These are phyloP conservation scores for Gymnarchus niloticus DNA, from an alignment of 2,113 vertebrate species.

Conservation along the genomic window DNA sequence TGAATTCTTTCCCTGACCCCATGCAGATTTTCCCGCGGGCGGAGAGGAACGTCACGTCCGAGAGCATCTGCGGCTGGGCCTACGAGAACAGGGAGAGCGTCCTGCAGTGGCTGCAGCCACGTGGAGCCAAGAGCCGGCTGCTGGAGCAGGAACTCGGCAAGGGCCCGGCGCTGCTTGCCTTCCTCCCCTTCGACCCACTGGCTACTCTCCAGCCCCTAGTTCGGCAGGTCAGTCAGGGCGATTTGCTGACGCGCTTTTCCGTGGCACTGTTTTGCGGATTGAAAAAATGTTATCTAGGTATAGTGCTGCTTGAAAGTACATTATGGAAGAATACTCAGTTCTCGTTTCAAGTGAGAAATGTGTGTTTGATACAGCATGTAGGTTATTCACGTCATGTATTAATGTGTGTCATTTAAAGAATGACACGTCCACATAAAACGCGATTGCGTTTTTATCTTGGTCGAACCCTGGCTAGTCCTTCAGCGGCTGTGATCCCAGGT, in stretches of 20 bases:
- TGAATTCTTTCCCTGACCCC: slow-evolving; percentile 17
- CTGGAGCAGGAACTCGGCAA: slow-evolving; percentile 84
- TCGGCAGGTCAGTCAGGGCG: slow-evolving; percentile 69
- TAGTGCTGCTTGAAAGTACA: background rate
- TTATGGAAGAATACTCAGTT: background rate
- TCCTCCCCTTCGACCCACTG: slow-evolving; percentile 81
- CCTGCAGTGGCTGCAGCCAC: slow-evolving; percentile 81
- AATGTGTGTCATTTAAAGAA: too few relatives aligned
- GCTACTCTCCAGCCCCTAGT: slow-evolving; percentile 64
- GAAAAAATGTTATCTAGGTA: background rate
- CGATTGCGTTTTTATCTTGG: too few relatives aligned
- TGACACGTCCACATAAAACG: too few relatives aligned
- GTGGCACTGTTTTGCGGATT: background rate
- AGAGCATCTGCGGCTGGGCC: slow-evolving; percentile 83
- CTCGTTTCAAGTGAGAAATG: background rate
- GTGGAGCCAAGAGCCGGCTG: slow-evolving; percentile 82
- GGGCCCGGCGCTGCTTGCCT: slow-evolving; percentile 86
- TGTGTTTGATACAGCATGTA: too few relatives aligned
- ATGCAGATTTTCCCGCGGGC: slow-evolving; percentile 76
- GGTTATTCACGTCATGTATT: too few relatives aligned
- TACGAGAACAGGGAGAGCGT: slow-evolving; percentile 76
- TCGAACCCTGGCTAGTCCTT: too few relatives aligned
- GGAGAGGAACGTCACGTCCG: slow-evolving; percentile 77
- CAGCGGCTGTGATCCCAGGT: too few relatives aligned
- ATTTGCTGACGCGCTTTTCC: background rate